Base-by-base conservation (phyloP, 1,140 invertebrate species). In the Megalopta genalis region DNA sequence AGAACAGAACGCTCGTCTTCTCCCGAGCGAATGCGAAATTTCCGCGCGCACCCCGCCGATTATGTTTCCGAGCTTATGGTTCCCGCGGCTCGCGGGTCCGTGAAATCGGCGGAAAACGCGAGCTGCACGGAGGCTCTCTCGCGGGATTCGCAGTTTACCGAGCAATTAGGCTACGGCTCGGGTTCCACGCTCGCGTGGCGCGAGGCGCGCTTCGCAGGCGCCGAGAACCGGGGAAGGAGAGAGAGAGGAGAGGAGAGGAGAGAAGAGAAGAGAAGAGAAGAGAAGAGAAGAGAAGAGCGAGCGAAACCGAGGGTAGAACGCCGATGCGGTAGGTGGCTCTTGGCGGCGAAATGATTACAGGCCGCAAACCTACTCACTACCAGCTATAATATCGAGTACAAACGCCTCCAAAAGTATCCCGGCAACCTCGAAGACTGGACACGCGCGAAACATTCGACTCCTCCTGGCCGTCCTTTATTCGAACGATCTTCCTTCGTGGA, bases 311-410 rank as follows among this genome's bases (percentile, higher is more conserved):
- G 85, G 83, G 80, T 74, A 84, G 77, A 82, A 52, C 66, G 87
- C 85, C 88, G 84, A 89, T 90, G 91, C 90, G 91, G 91, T 92
- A 92, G 91, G 91, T 91, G 89, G 86, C 89, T 89, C 77, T 79
- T 79, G 86, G 90, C 90, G 90, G 91, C 88, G 79, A 90, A 91
- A 92, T 92, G 90, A 91, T 91, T 91, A 92, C 90, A 92, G 90
- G 84, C 88, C 83, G 68, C 79, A 82, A 83, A 87, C 88, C 83
- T 87, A 85, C 84, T 90, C 87, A 91, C 90, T 89, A 90, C 88
- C 88, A 89, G 87, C 84, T 87, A 87, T 91, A 90, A 91, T 91
- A 88, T 90, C 86, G 85, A 86, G 88, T 91, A 91, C 90, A 91
- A 88, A 88, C 87, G 64, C 74, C 68, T 70, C 73, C 87, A 90